Base-by-base conservation (phyloP, 2,797 vertebrate species). In the Heliangelus exortis region DNA sequence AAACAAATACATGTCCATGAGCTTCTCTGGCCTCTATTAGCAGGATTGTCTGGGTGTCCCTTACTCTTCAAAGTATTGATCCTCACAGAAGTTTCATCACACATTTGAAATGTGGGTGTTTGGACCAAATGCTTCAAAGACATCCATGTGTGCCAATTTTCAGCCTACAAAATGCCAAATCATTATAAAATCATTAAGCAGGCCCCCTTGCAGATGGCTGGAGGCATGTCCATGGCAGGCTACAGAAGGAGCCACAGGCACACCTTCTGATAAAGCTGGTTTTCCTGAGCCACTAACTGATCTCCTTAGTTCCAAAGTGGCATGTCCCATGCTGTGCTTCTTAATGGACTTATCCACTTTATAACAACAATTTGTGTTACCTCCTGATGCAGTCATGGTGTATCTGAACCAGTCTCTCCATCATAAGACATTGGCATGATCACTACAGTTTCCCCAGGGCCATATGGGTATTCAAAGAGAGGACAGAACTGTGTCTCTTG, bases 111-210 rank as follows among this genome's bases (percentile, higher is more conserved):
- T 48, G 89, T 86, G 84, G 73, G 54, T 86, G 84, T 93, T 81
- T 47, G 23, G 71, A 85, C 41, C 74, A 88, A 91, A 87, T 76
- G 74, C 8, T 92, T 91, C 73, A 66, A 87, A 91, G 83, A 67
- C 53, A 54, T 21, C 55, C 53, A 23, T 47, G 36, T 63, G 77
- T 82, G 83, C 69, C 90, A 93, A 26, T 72, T 66, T 20, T 79
- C 74, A 92, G 53, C 87, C 83, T 87, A 91, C 92, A 95, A 76
- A 96, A 96, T 94, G 67, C 48, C 67, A 89, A 90, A 66, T 6
- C 8, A 7, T 79, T 78, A 54, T 11, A 69, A 93, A 81, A 51
- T 34, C 53, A 76, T 81, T 79, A 66, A 84, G 65, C 28, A 91
- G 26, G 7, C 16, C 36, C n/a, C 18, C 31, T 48, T 87, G 29